Conservation (phyloP, 2,888 invertebrate species). For the Lithosia quadra region DNA sequence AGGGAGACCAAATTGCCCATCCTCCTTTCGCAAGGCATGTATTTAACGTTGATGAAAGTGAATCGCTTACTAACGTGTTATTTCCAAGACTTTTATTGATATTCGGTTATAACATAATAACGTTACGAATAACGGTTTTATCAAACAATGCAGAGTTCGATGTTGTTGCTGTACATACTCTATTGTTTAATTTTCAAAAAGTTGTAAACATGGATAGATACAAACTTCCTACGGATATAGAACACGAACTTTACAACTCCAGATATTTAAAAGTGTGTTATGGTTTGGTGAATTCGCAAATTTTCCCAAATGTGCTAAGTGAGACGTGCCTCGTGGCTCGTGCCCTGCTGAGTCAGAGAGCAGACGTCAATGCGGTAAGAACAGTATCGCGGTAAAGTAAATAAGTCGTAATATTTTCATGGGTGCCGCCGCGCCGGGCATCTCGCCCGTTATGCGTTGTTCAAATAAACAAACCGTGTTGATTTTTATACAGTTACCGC, state of each 20-base stretch:
- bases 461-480: constrained; percentile 82
- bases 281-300: constrained; percentile 37
- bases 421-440: constrained; percentile 78
- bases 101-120: no score
- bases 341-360: constrained; percentile 66
- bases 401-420: constrained; percentile 85
- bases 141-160: not conserved
- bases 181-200: not conserved
- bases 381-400: constrained; percentile 78
- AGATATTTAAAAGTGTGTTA: constrained; percentile 7
- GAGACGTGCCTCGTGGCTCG: constrained; percentile 57
- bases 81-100: no score
- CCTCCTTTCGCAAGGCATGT: no score
- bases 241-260: not conserved
- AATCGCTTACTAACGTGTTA: no score
- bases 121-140: no score
- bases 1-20: no score
- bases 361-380: constrained; percentile 76
- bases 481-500: constrained; percentile 81
- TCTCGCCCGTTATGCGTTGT: constrained; percentile 75
- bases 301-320: constrained; percentile 47
- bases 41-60: no score
- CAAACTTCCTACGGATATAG: constrained; percentile 2
- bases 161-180: not conserved
- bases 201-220: not conserved